These are phyloP conservation scores for Basileuterus tristriatus DNA, from an alignment of 2,797 vertebrate genomes.

Conservation along the genomic window DNA sequence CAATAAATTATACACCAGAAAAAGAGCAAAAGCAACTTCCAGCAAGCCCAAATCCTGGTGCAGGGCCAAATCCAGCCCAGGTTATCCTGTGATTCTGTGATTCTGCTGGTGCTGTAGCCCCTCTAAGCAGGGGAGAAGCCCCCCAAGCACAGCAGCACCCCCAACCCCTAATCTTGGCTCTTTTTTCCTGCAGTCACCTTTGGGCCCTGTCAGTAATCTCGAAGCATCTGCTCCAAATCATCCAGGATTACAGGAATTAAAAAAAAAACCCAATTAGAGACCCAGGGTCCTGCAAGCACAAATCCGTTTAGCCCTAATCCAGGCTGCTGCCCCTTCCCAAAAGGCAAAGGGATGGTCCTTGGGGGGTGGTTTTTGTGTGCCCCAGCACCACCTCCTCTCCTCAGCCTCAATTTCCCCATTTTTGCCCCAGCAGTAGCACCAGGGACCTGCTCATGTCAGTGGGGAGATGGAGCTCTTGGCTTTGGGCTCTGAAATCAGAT, in stretches of 20 bases:
- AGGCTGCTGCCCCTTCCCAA: slow-evolving; percentile 52
- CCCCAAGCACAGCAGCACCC: accelerated
- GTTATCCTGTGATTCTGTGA: no score
- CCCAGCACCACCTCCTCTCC: neutral
- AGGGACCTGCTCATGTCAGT: accelerated
- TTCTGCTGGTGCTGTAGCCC: neutral
- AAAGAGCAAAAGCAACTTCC: neutral
- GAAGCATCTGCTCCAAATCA: slow-evolving; percentile 75
- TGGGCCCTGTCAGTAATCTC: slow-evolving; percentile 70
- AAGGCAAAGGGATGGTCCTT: neutral
- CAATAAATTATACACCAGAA: neutral
- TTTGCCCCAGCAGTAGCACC: neutral
- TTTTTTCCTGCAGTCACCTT: slow-evolving; percentile 71
- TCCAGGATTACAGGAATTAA: slow-evolving; percentile 77
- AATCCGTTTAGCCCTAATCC: slow-evolving; percentile 78
- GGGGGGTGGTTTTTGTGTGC: neutral
- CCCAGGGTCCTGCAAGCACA: slow-evolving; percentile 67
- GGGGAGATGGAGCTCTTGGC: neutral
- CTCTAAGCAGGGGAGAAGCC: neutral
- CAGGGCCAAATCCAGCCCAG: neutral
- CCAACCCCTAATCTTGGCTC: neutral
- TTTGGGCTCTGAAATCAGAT: neutral
- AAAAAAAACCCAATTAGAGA: slow-evolving; percentile 67
- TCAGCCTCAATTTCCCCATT: neutral
- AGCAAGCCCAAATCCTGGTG: neutral